phyloP scores from a whole-genome alignment of 2,888 invertebrate species.

The Kryphioiulus occultus region DNA sequence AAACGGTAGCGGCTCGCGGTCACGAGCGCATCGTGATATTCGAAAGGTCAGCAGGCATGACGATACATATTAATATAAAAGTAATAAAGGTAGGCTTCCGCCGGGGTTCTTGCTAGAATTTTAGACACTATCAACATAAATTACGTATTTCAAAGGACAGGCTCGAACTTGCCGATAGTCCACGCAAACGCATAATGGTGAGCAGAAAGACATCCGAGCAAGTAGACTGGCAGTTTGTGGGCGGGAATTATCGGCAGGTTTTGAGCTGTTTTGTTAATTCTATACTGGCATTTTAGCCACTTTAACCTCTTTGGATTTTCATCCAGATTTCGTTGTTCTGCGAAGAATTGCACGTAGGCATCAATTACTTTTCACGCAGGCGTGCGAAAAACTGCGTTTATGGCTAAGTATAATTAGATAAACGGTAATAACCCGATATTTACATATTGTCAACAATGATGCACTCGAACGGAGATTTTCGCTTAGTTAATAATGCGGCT shows the following conservation, averaged over 20 bases:
- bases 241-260: background rate
- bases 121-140: background rate
- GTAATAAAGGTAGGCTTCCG: background rate
- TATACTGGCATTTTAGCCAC: constrained; percentile 17
- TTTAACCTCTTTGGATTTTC: background rate
- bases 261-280: background rate
- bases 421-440: background rate
- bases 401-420: background rate
- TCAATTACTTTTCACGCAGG: background rate
- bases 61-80: background rate
- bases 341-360: background rate
- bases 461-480: background rate
- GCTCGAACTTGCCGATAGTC: background rate
- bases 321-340: background rate
- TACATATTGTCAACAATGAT: background rate
- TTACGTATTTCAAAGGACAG: background rate
- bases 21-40: background rate
- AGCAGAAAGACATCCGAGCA: too few relatives aligned
- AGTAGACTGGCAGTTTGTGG: background rate
- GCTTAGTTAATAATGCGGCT: background rate
- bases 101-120: background rate
- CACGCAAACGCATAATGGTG: too few relatives aligned
- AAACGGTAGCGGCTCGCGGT: background rate
- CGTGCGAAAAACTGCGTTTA: background rate
- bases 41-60: background rate